These are phyloP conservation scores for Raja brachyura DNA, from an alignment of 2,113 vertebrate species.

Conservation along the genomic window DNA sequence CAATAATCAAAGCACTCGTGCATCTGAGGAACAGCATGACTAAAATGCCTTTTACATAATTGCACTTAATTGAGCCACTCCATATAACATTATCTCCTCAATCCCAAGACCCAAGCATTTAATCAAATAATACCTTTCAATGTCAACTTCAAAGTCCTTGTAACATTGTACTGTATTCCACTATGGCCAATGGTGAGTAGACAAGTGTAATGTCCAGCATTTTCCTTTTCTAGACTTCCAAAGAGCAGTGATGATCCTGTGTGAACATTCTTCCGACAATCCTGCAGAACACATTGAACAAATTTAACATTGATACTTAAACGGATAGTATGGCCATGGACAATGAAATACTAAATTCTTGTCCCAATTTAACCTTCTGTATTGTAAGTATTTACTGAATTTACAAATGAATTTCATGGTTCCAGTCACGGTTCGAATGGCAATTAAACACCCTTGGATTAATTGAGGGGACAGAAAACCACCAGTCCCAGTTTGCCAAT, in stretches of 20 bases:
- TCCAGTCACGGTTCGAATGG: too few species aligned
- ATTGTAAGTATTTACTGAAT: too few species aligned
- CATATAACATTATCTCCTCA: too few species aligned
- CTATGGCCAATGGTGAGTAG: slow-evolving; percentile 46
- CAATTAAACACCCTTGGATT: too few species aligned
- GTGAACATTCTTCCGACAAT: not conserved
- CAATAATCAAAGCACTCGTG: too few species aligned
- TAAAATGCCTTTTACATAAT: too few species aligned
- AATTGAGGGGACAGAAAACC: too few species aligned
- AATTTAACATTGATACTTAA: not conserved
- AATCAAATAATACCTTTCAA: slow-evolving; percentile 51
- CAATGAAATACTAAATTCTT: not conserved
- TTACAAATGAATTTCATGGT: too few species aligned
- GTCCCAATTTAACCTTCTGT: not conserved
- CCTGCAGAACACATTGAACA: not conserved
- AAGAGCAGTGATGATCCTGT: slow-evolving; percentile 43
- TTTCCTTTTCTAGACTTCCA: slow-evolving; percentile 42
- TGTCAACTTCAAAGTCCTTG: slow-evolving; percentile 51
- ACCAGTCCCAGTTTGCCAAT: too few species aligned
- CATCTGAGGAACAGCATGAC: not conserved
- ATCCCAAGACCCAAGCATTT: not conserved
- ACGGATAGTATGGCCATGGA: not conserved
- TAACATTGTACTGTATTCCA: slow-evolving; percentile 51
- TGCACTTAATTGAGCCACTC: too few species aligned
- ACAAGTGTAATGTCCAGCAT: slow-evolving; percentile 61